phyloP scores from a whole-genome alignment of 2,797 vertebrate species.

The Parambassis ranga region DNA sequence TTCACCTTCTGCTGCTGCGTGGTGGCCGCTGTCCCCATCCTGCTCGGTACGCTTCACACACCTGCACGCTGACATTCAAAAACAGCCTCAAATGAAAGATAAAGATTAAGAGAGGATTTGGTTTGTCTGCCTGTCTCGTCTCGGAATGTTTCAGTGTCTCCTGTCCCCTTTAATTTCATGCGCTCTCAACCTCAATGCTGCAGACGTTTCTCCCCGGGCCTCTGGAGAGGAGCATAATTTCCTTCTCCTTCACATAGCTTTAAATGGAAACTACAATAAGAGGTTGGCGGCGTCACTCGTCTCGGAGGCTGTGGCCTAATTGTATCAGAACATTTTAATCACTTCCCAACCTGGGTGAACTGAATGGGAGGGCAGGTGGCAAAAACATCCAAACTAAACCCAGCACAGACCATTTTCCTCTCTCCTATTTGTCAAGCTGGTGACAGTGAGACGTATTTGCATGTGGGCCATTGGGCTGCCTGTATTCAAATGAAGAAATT shows the following conservation, averaged over 20 bases:
- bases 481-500: conserved; percentile 52
- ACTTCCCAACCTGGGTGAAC: conserved; percentile 25
- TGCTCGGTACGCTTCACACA: conserved; percentile 70
- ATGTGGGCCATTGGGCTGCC: conserved; percentile 19
- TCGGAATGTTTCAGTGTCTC: conserved; percentile 64
- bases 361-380: conserved; percentile 29
- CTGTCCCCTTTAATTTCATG: conserved; percentile 68
- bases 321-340: conserved; percentile 57
- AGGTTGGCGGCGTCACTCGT: conserved; percentile 18
- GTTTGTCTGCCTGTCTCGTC: conserved; percentile 63
- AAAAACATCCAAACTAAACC: conserved; percentile 12
- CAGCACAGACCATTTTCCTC: conserved; percentile 20
- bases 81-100: conserved; percentile 31
- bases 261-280: conserved; percentile 71
- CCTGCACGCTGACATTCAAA: conserved; percentile 18
- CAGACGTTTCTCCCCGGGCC: conserved; percentile 52
- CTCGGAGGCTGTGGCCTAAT: conserved; percentile 66
- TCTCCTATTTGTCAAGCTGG: conserved; percentile 20
- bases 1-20: conserved; percentile 78
- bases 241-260: conserved; percentile 56
- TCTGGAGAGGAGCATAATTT: conserved; percentile 61
- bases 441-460: conserved; percentile 35
- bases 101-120: conserved; percentile 63
- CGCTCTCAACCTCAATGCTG: conserved; percentile 48
- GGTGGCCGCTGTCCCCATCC: conserved; percentile 71